A percentile compares a stretch with the other conserved stretches of the same genome.
Evolutionary conservation across 2,113 vertebrate species (phyloP).

Genomic region (Tylochromis polylepis): DNA sequence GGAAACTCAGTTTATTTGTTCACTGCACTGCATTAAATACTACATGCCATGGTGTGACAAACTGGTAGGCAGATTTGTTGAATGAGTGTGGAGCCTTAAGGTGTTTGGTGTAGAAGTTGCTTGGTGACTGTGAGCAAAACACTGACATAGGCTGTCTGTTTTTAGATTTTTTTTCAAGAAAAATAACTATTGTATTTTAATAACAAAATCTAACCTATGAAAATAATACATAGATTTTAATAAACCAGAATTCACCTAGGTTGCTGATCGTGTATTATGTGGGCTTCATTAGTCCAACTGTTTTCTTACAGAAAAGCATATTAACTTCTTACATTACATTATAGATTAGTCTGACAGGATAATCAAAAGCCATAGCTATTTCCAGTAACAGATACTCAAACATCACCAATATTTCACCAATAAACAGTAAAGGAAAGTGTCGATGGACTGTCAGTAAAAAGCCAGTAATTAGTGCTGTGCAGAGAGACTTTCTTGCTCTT

Average conservation of each 20-base stretch:
- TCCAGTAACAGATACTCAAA: conserved; percentile 1
- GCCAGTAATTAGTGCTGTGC: conserved; percentile 47
- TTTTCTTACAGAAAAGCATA: background rate
- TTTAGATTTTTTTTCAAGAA: background rate
- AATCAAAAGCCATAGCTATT: background rate
- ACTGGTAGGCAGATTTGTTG: background rate
- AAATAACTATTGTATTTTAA: too few relatives aligned
- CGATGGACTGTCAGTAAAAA: conserved; percentile 55
- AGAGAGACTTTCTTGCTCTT: conserved; percentile 35
- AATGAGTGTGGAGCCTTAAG: background rate
- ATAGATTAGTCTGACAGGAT: background rate
- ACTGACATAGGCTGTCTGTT: background rate
- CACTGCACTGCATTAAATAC: background rate
- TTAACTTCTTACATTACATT: background rate
- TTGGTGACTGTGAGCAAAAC: background rate
- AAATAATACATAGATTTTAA: background rate
- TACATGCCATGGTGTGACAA: background rate
- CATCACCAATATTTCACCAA: background rate
- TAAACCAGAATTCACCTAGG: background rate
- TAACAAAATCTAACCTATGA: too few relatives aligned
- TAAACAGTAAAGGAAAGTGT: conserved; percentile 19
- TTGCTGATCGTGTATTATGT: background rate
- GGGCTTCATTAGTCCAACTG: background rate
- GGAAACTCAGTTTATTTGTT: background rate
- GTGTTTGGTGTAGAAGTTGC: background rate